Evolutionary conservation across 2,888 invertebrate species (phyloP).

Genomic region (Boloria selene): DNA sequence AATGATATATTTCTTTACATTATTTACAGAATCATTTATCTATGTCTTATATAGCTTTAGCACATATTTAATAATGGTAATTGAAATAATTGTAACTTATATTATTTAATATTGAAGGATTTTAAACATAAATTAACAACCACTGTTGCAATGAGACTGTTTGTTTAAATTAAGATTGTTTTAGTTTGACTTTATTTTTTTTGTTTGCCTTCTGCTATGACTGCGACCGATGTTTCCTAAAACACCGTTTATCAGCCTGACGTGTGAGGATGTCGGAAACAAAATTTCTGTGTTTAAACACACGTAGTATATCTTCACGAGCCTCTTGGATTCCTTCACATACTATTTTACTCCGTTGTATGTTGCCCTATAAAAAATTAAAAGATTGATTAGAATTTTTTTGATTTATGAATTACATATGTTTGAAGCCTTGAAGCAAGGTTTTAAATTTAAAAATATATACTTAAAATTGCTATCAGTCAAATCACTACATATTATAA

Average conservation of each 20-base stretch:
- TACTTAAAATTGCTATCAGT: not conserved
- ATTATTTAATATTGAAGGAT: slow-evolving; percentile 2
- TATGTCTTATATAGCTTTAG: slow-evolving; percentile 14
- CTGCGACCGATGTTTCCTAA: slow-evolving; percentile 93
- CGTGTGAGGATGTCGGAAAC: slow-evolving; percentile 94
- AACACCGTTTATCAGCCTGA: slow-evolving; percentile 95
- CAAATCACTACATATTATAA: too few relatives aligned
- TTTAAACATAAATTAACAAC: slow-evolving; percentile 10
- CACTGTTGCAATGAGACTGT: not conserved
- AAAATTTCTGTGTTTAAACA: slow-evolving; percentile 94
- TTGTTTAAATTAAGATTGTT: slow-evolving; percentile 26
- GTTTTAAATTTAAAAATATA: not conserved
- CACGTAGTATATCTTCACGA: slow-evolving; percentile 92
- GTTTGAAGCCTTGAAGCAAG: too few relatives aligned
- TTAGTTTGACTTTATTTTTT: slow-evolving; percentile 33
- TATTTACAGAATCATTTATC: slow-evolving; percentile 40
- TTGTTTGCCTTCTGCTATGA: slow-evolving; percentile 59
- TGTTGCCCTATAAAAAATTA: slow-evolving; percentile 88
- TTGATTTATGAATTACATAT: not conserved
- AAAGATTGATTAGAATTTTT: not conserved
- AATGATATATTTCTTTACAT: slow-evolving; percentile 42
- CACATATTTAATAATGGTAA: slow-evolving; percentile 4
- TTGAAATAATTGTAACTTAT: slow-evolving; percentile 4
- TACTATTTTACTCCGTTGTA: slow-evolving; percentile 96
- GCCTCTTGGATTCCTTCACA: slow-evolving; percentile 96